A percentile compares a stretch with the other conserved stretches of the same genome.
Conservation (phyloP, 2,888 invertebrate genomes). For the Acronicta psi region DNA sequence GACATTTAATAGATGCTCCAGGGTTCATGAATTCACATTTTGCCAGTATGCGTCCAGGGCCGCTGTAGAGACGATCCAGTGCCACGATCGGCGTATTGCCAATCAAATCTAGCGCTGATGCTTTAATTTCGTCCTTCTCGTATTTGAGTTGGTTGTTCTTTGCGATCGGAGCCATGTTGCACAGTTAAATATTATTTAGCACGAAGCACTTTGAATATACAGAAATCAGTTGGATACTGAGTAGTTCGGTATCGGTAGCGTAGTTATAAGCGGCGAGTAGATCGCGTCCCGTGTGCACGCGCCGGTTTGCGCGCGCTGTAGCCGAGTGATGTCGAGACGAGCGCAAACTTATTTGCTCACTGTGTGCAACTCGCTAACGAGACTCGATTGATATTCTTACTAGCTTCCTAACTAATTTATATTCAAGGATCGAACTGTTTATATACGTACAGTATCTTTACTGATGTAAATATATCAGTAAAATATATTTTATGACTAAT, state of each 20-base stretch:
- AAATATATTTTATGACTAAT: slow-evolving; percentile 7
- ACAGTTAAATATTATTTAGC: slow-evolving; percentile 23
- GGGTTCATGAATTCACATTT: slow-evolving; percentile 87
- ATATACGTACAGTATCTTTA: slow-evolving; percentile 61
- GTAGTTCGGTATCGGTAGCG: slow-evolving; percentile 17
- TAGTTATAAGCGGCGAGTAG: slow-evolving; percentile 45
- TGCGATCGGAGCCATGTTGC: slow-evolving; percentile 58
- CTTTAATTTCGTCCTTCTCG: slow-evolving; percentile 75
- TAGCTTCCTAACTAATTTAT: slow-evolving; percentile 18
- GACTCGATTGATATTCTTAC: slow-evolving; percentile 36
- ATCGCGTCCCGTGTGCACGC: slow-evolving; percentile 44
- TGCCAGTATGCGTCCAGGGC: slow-evolving; percentile 81
- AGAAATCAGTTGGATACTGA: slow-evolving; percentile 50
- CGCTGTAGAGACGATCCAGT: slow-evolving; percentile 78
- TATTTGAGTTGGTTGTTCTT: slow-evolving; percentile 63
- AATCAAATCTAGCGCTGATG: slow-evolving; percentile 82
- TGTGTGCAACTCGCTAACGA: slow-evolving; percentile 35
- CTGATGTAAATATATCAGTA: too few species aligned
- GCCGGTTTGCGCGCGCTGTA: slow-evolving; percentile 31
- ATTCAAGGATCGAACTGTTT: slow-evolving; percentile 52
- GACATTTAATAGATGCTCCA: slow-evolving; percentile 82
- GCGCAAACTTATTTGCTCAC: slow-evolving; percentile 38
- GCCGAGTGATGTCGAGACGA: slow-evolving; percentile 27
- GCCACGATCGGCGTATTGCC: slow-evolving; percentile 85
- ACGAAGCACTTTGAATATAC: slow-evolving; percentile 46